These are phyloP conservation scores for Odontomyia ornata DNA, from an alignment of 2,888 invertebrate genomes.

Conservation along the genomic window DNA sequence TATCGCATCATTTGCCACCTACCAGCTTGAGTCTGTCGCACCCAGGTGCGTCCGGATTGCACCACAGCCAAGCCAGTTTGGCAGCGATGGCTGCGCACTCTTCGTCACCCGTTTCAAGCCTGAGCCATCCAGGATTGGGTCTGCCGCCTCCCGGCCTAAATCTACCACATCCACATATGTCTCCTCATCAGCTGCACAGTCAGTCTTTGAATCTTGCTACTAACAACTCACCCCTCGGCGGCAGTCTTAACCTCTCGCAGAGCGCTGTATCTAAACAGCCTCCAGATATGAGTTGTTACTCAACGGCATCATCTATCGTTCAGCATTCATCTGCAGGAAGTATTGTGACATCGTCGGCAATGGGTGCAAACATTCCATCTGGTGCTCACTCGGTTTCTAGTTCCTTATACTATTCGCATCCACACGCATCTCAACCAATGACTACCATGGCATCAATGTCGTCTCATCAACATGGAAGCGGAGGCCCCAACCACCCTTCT, in stretches of 20 bases:
- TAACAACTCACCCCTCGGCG: constrained; percentile 56
- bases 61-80: constrained; percentile 60
- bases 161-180: constrained; percentile 54
- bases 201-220: constrained; percentile 52
- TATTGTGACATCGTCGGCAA: constrained; percentile 16
- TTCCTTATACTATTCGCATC: constrained; percentile 58
- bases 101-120: constrained; percentile 46
- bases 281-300: constrained; percentile 34
- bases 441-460: constrained; percentile 55
- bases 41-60: constrained; percentile 57
- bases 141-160: constrained; percentile 61
- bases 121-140: constrained; percentile 60
- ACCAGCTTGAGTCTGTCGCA: constrained; percentile 58
- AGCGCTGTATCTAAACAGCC: constrained; percentile 44
- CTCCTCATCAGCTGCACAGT: constrained; percentile 59
- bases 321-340: background rate
- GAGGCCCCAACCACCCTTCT: constrained; percentile 53
- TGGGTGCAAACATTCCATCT: constrained; percentile 58
- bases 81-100: constrained; percentile 54
- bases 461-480: constrained; percentile 52
- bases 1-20: constrained; percentile 61
- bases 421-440: constrained; percentile 55
- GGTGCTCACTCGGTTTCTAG: constrained; percentile 55
- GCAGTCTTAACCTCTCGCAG: constrained; percentile 53
- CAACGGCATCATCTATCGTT: background rate